Conservation (phyloP, 2,113 vertebrate genomes). For the Cinclus cinclus region DNA sequence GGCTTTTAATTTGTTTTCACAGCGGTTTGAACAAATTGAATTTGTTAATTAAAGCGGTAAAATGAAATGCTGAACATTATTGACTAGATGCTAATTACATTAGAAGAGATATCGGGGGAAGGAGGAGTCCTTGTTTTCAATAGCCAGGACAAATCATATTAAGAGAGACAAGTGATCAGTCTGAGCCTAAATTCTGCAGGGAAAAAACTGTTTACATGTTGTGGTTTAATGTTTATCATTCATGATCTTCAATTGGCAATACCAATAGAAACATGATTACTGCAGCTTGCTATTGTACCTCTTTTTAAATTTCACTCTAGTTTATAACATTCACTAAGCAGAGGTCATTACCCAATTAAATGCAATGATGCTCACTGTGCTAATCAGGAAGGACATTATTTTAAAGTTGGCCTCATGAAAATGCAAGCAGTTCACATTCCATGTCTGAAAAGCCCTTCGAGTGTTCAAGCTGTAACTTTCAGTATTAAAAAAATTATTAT, state of each 20-base stretch:
- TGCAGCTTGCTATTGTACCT: slow-evolving; percentile 57
- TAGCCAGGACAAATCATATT: slow-evolving; percentile 92
- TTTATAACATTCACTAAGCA: slow-evolving; percentile 64
- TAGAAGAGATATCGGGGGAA: slow-evolving; percentile 87
- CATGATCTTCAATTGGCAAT: slow-evolving; percentile 70
- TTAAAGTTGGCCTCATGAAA: slow-evolving; percentile 58
- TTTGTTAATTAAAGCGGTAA: slow-evolving; percentile 99
- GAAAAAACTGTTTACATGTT: slow-evolving; percentile 73
- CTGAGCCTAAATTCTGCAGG: slow-evolving; percentile 75
- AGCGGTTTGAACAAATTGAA: slow-evolving; percentile 98
- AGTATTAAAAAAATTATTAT: slow-evolving; percentile 20
- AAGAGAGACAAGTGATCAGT: slow-evolving; percentile 79
- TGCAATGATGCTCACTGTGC: slow-evolving; percentile 55
- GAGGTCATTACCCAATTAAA: slow-evolving; percentile 71
- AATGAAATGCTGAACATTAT: slow-evolving; percentile 99
- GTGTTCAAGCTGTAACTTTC: slow-evolving; percentile 23
- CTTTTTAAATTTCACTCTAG: slow-evolving; percentile 60
- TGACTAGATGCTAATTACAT: slow-evolving; percentile 99
- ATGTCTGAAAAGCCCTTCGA: slow-evolving; percentile 20
- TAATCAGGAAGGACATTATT: slow-evolving; percentile 66
- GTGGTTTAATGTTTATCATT: slow-evolving; percentile 73
- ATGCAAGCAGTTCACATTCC: slow-evolving; percentile 38
- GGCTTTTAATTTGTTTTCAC: slow-evolving; percentile 99
- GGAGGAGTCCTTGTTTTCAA: slow-evolving; percentile 86
- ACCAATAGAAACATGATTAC: slow-evolving; percentile 71